Conservation (phyloP, 2,113 vertebrate species). For the Amphiprion ocellaris region DNA sequence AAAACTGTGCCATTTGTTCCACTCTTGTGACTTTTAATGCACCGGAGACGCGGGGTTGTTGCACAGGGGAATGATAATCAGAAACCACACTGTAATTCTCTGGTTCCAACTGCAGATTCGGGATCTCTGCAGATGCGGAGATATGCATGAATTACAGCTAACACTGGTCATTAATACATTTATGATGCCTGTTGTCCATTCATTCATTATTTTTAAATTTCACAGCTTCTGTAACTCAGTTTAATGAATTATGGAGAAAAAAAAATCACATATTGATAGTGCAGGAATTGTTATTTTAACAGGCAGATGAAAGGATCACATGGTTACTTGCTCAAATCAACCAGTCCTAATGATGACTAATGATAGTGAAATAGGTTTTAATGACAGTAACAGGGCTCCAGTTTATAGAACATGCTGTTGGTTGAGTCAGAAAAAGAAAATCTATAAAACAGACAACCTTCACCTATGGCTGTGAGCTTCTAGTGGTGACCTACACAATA, state of each 20-base stretch:
- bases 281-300: constrained; percentile 15
- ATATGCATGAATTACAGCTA: constrained; percentile 9
- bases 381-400: not conserved
- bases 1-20: constrained; percentile 79
- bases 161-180: constrained; percentile 6
- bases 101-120: constrained; percentile 29
- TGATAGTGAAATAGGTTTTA: not conserved
- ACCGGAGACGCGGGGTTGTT: constrained; percentile 66
- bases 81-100: constrained; percentile 44
- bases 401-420: too few species aligned
- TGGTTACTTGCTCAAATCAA: constrained; percentile 8
- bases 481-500: not conserved
- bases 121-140: constrained; percentile 11
- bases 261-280: not conserved
- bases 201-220: constrained; percentile 1
- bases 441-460: not conserved
- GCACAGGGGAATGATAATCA: constrained; percentile 65
- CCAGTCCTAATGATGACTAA: constrained; percentile 17
- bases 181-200: constrained; percentile 3
- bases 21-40: constrained; percentile 77
- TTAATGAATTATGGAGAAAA: constrained; percentile 1
- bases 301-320: constrained; percentile 14
- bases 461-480: not conserved
- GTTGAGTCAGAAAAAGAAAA: not conserved
- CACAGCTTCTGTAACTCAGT: not conserved